Conservation (phyloP, 2,888 invertebrate genomes). For the Ischnus inquisitorius region DNA sequence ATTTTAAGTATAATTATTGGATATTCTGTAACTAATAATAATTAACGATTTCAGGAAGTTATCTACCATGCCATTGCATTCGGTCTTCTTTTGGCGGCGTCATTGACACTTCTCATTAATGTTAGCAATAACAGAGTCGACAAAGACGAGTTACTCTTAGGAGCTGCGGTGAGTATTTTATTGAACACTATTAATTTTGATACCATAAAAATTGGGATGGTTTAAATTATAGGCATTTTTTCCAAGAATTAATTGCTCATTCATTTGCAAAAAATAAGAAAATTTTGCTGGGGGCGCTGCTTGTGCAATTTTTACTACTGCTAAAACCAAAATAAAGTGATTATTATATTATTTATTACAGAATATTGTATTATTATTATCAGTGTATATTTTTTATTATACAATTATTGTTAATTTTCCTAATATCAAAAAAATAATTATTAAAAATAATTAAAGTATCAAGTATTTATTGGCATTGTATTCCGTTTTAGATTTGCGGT, state of each 20-base stretch:
- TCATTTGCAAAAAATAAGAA: not conserved
- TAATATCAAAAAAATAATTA: not conserved
- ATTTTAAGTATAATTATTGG: not conserved
- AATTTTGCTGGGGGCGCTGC: too few species aligned
- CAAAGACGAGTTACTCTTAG: constrained; percentile 89
- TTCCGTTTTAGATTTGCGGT: constrained; percentile 90
- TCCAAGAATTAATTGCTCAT: too few species aligned
- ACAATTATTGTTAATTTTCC: not conserved
- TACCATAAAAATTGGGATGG: not conserved
- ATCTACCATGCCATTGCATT: constrained; percentile 93
- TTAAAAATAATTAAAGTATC: not conserved
- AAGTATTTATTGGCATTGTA: constrained; percentile 61
- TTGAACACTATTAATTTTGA: not conserved
- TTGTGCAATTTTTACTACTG: too few species aligned
- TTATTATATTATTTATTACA: too few species aligned
- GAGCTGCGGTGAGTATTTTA: constrained; percentile 89
- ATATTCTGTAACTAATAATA: too few species aligned
- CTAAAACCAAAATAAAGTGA: too few species aligned
- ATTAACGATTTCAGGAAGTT: constrained; percentile 89
- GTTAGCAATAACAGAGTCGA: constrained; percentile 84
- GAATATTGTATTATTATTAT: too few species aligned
- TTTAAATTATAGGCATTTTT: not conserved
- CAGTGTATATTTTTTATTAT: too few species aligned
- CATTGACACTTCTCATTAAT: constrained; percentile 89
- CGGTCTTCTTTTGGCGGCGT: constrained; percentile 90